phyloP scores from a whole-genome alignment of 2,888 invertebrate species.

The Notocelia uddmanniana region DNA sequence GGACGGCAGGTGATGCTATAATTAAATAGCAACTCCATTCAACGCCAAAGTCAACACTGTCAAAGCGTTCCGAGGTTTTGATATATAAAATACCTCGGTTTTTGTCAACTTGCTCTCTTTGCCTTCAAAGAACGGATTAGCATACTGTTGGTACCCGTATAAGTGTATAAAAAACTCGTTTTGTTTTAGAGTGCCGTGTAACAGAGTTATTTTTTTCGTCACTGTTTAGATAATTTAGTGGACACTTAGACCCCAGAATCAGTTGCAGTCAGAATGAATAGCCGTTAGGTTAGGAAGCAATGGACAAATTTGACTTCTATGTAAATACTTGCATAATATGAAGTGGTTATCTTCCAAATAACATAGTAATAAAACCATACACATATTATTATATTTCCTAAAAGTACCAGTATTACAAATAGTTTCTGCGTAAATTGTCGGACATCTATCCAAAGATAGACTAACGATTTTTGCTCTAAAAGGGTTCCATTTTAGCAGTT shows the following conservation, averaged over 20 bases:
- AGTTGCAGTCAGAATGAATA: too few relatives aligned
- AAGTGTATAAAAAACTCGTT: conserved; percentile 6
- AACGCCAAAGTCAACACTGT: conserved; percentile 14
- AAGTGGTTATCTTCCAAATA: too few relatives aligned
- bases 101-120: conserved; percentile 52
- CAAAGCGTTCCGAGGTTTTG: conserved; percentile 40
- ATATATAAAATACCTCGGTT: conserved; percentile 52
- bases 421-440: too few relatives aligned
- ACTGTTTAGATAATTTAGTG: background rate
- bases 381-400: too few relatives aligned
- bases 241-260: too few relatives aligned
- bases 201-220: background rate
- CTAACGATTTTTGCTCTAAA: too few relatives aligned
- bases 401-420: too few relatives aligned
- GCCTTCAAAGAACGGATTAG: conserved; percentile 56
- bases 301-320: too few relatives aligned
- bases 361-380: too few relatives aligned
- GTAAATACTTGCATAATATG: too few relatives aligned
- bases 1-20: background rate
- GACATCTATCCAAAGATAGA: too few relatives aligned
- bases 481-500: background rate
- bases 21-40: conserved; percentile 31
- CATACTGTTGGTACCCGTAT: conserved; percentile 54
- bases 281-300: too few relatives aligned
- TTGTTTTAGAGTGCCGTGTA: conserved; percentile 11